Conservation (phyloP, 2,113 vertebrate genomes). For the Oncorhynchus nerka region DNA sequence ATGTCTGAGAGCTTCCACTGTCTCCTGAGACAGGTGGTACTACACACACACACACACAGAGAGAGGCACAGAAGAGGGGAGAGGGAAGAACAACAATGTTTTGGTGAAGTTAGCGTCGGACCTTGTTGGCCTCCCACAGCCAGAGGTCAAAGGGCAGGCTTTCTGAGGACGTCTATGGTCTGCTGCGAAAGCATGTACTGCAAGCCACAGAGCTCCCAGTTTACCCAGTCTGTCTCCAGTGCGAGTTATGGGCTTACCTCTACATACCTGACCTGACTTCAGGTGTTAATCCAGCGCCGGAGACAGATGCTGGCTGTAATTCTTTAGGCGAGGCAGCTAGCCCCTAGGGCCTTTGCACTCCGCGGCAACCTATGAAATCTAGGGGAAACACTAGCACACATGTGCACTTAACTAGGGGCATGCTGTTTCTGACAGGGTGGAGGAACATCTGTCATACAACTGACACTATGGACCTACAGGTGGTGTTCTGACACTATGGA, state of each 20-base stretch:
- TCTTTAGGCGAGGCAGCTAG: no score
- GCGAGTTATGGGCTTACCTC: conserved; percentile 32
- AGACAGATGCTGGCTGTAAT: no score
- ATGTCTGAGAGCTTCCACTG: conserved; percentile 84
- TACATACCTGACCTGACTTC: not conserved
- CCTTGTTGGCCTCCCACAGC: conserved; percentile 69
- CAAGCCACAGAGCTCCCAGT: conserved; percentile 61
- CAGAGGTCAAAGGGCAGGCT: conserved; percentile 62
- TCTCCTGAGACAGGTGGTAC: conserved; percentile 91
- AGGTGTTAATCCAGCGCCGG: not conserved
- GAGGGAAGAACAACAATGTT: conserved; percentile 15
- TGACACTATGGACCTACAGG: no score
- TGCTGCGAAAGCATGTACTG: conserved; percentile 70
- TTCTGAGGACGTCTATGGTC: conserved; percentile 67
- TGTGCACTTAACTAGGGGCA: not conserved
- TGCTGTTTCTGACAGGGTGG: no score
- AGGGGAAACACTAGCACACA: not conserved
- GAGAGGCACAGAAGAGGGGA: conserved; percentile 8
- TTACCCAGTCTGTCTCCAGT: conserved; percentile 43
- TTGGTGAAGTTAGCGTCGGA: conserved; percentile 42
- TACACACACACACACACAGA: conserved; percentile 58
- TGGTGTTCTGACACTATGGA: no score
- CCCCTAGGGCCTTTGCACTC: not conserved
- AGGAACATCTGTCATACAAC: no score
- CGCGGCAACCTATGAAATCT: no score